phyloP scores from a whole-genome alignment of 2,797 vertebrate species.

The Brachymystax lenok region DNA sequence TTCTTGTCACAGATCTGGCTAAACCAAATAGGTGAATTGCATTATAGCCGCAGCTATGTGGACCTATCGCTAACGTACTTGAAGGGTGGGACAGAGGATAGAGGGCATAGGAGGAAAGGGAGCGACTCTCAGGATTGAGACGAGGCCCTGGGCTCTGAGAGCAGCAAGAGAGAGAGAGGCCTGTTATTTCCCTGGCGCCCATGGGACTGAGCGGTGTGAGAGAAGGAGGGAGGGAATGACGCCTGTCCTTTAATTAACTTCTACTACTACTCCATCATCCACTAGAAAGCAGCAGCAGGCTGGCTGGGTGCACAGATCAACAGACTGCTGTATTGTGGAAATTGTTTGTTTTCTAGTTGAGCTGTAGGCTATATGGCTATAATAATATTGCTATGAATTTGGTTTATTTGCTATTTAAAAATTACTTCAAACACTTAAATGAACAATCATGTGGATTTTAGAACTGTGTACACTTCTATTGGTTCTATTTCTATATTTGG shows the following conservation, averaged over 20 bases:
- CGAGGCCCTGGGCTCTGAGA: constrained; percentile 1
- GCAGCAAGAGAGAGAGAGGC: constrained; percentile 13
- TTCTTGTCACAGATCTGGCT: no score
- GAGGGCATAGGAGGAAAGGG: background rate
- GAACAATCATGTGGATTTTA: no score
- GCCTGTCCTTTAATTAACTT: constrained; percentile 59
- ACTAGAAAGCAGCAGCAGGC: background rate
- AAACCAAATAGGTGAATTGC: no score
- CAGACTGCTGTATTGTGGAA: background rate
- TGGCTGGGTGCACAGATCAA: background rate
- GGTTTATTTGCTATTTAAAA: no score
- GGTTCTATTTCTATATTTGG: no score
- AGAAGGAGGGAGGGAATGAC: constrained; percentile 9
- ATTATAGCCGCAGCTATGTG: no score
- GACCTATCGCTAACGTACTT: no score
- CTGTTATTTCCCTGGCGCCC: constrained; percentile 60
- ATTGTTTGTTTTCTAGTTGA: background rate
- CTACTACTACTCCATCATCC: constrained; percentile 13
- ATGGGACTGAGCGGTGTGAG: constrained; percentile 50
- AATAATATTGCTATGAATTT: no score
- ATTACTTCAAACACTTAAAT: no score
- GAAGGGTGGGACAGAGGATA: background rate
- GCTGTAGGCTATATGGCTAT: background rate
- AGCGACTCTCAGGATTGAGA: background rate
- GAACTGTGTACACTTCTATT: no score